Base-by-base conservation (phyloP, 2,113 vertebrate genomes). In the Tragelaphus imberbis region DNA sequence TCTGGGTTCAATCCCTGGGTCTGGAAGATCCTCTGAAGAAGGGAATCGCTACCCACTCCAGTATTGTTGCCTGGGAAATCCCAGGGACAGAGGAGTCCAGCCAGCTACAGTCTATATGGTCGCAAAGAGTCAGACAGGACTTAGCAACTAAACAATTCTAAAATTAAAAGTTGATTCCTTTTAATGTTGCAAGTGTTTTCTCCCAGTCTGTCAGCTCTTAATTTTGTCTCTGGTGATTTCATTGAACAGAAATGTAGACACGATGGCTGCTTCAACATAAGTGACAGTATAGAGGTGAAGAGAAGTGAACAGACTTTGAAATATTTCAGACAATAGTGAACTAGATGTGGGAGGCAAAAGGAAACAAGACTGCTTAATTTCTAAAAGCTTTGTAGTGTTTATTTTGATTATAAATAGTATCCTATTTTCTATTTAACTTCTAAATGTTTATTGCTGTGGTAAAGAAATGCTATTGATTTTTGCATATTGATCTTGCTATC, bases 381-480 rank as follows among this genome's bases (percentile, higher is more conserved):
- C 28, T 82, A 47, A 51, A 86, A 59, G 15, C 7, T 25, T 90
- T 40, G 47, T 68, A 40, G 23, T 56, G 21, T 63, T 87, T 91
- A 92, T 58, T 94, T 23, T 63, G 33, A 91, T 53, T 87, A 2
- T 71, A 97, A 98, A 71, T 79, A 84, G 8, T 44, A 75, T 51
- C 27, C 7, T n/a, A 16, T 90, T 94, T 88, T 93, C 25, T 93
- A 30, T 30, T 92, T 95, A 80, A 55, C 88, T 95, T 92, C 49
- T 95, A 77, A 92, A 59, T 86, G 25, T 65, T 93, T 91, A 88
- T 40, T 93, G 25, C 56, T 80, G 2, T 75, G 90, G 6, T 56
- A 63, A 95, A 87, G 49, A 82, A 77, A 87, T 91, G 84, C 4
- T 59, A 90, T n/a, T 94, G 59, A 81, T 53, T 81, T 96, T 84